Evolutionary conservation across 2,113 vertebrate genomes (phyloP).

Genomic region (Callionymus lyra): DNA sequence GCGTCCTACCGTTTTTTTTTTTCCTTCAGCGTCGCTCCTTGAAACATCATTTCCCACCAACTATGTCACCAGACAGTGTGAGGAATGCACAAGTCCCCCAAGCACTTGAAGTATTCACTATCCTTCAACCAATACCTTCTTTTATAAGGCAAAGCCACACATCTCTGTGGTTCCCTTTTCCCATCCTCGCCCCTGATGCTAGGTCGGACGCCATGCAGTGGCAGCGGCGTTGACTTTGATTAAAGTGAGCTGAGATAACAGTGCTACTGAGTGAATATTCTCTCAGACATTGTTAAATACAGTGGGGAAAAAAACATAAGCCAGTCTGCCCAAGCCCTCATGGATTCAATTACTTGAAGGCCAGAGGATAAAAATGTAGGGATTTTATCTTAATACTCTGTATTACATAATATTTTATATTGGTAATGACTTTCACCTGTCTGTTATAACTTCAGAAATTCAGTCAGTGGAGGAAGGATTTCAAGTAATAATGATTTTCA

Average conservation of each 20-base stretch:
- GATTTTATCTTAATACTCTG: constrained; percentile 20
- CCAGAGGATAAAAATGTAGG: constrained; percentile 28
- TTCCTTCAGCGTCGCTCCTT: constrained; percentile 16
- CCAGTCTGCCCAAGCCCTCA: constrained; percentile 28
- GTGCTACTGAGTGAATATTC: constrained; percentile 15
- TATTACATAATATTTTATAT: constrained; percentile 45
- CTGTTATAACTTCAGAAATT: constrained; percentile 1
- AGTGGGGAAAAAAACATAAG: constrained; percentile 23
- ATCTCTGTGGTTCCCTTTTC: constrained; percentile 19
- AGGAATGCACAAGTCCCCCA: constrained; percentile 21
- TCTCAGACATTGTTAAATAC: constrained; percentile 24
- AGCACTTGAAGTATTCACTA: constrained; percentile 18
- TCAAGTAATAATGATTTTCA: no score
- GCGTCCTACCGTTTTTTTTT: constrained; percentile 28
- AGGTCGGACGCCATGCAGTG: constrained; percentile 8
- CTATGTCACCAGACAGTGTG: constrained; percentile 14
- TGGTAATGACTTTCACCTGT: constrained; percentile 28
- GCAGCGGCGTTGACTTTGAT: constrained; percentile 18
- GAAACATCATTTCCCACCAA: constrained; percentile 17
- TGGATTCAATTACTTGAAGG: constrained; percentile 49
- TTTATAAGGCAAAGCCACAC: constrained; percentile 14
- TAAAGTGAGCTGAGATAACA: constrained; percentile 17
- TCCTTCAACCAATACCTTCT: constrained; percentile 11
- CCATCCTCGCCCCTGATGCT: constrained; percentile 10
- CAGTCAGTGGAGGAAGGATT: neutral